These are phyloP conservation scores for Grammomys surdaster DNA, from an alignment of 2,113 vertebrate genomes.

Conservation along the genomic window DNA sequence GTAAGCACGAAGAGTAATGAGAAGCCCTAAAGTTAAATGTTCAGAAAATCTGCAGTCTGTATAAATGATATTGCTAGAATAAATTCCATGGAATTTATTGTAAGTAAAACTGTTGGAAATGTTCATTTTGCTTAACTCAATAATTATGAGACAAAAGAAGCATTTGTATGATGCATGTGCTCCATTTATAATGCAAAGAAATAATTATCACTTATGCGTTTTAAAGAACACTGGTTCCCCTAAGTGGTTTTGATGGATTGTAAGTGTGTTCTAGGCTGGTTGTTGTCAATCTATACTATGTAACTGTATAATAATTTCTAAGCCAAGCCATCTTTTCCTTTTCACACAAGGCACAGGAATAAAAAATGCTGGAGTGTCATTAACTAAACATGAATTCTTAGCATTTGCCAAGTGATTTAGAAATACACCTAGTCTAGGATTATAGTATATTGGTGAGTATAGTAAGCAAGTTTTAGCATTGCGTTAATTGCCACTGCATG, in stretches of 20 bases:
- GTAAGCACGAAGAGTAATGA: neutral
- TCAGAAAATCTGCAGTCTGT: neutral
- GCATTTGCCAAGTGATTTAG: constrained; percentile 12
- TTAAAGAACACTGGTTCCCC: neutral
- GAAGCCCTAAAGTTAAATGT: neutral
- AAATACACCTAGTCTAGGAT: neutral
- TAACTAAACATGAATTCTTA: constrained; percentile 31
- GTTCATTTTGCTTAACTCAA: neutral
- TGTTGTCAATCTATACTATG: neutral
- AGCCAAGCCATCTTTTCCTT: neutral
- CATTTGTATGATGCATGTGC: neutral
- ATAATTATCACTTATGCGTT: neutral
- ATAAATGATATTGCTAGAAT: neutral
- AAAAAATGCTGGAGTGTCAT: neutral
- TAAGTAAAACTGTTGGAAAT: neutral
- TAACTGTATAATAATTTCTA: neutral
- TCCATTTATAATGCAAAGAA: neutral
- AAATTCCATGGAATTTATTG: neutral
- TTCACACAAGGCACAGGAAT: neutral
- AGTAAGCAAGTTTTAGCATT: neutral
- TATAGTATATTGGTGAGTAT: neutral
- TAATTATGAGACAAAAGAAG: neutral
- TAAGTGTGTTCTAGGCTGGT: neutral
- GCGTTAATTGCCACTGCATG: constrained; percentile 13
- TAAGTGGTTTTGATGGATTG: neutral